phyloP scores from a whole-genome alignment of 1,140 invertebrate species.

The Manduca sexta region DNA sequence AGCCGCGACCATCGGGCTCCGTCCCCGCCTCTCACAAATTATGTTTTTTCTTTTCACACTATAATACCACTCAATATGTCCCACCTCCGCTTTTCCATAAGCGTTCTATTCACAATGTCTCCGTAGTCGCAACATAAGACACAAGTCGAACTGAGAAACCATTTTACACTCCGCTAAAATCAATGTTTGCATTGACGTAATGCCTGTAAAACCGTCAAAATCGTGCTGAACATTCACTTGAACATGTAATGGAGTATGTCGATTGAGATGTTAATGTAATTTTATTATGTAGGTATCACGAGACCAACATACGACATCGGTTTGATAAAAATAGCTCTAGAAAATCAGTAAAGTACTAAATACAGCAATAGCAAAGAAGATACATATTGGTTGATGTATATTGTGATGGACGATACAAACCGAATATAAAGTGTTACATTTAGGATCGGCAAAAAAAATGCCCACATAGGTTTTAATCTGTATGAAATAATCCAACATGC shows the following conservation, averaged over 20 bases:
- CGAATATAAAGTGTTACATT: too few species aligned
- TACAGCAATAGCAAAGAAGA: too few species aligned
- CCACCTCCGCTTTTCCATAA: slow-evolving; percentile 17
- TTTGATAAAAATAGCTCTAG: too few species aligned
- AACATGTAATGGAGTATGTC: slow-evolving; percentile 8
- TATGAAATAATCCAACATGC: too few species aligned
- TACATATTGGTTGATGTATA: too few species aligned
- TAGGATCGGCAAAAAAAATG: too few species aligned
- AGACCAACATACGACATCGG: too few species aligned
- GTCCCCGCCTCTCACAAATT: slow-evolving; percentile 34
- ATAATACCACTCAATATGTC: background rate
- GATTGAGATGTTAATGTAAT: too few species aligned
- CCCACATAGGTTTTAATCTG: too few species aligned
- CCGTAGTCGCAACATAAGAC: slow-evolving; percentile 8
- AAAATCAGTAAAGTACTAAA: too few species aligned
- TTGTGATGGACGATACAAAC: too few species aligned
- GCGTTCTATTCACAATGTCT: slow-evolving; percentile 29
- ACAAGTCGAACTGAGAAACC: slow-evolving; percentile 20
- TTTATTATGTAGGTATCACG: too few species aligned
- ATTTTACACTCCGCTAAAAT: slow-evolving; percentile 33
- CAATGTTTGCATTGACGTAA: slow-evolving; percentile 38
- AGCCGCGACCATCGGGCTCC: slow-evolving; percentile 53
- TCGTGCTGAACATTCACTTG: slow-evolving; percentile 20
- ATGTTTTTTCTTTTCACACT: slow-evolving; percentile 14
- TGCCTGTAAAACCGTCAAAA: slow-evolving; percentile 22